Conservation (phyloP, 2,113 vertebrate genomes). For the Ibidorhyncha struthersii region DNA sequence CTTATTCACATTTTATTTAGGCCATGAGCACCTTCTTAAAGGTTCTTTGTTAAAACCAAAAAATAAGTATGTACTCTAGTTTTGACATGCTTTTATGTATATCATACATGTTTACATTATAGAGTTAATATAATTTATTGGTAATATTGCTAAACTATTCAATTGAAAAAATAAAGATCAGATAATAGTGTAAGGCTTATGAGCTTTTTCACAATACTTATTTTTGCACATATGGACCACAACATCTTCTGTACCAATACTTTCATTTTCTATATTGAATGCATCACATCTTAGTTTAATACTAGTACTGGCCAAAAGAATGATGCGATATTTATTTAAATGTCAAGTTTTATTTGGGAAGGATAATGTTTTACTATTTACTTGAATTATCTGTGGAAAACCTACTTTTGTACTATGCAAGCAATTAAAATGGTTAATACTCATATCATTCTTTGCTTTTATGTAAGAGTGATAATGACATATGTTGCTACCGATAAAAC, state of each 20-base stretch:
- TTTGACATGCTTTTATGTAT: not conserved
- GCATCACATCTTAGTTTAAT: not conserved
- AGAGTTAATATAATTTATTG: not conserved
- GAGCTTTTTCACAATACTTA: not conserved
- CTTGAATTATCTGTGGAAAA: not conserved
- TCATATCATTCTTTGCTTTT: not conserved
- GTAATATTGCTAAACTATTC: not conserved
- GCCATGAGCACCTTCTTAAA: not conserved
- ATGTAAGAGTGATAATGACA: not conserved
- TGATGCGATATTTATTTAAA: not conserved
- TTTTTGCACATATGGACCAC: not conserved
- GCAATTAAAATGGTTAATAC: not conserved
- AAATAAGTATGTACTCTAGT: not conserved
- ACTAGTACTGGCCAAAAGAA: not conserved
- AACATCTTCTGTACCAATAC: not conserved
- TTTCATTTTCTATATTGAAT: not conserved
- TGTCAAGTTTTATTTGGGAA: not conserved
- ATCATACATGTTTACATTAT: not conserved
- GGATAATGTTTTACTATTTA: not conserved
- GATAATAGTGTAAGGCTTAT: not conserved
- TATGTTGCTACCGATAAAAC: not conserved
- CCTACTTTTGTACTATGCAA: not conserved
- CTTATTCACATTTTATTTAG: not conserved
- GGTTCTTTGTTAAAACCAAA: not conserved
- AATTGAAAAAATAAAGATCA: not conserved